These are phyloP conservation scores for Hippocampus barbouri DNA, from an alignment of 2,113 vertebrate species.

Conservation along the genomic window DNA sequence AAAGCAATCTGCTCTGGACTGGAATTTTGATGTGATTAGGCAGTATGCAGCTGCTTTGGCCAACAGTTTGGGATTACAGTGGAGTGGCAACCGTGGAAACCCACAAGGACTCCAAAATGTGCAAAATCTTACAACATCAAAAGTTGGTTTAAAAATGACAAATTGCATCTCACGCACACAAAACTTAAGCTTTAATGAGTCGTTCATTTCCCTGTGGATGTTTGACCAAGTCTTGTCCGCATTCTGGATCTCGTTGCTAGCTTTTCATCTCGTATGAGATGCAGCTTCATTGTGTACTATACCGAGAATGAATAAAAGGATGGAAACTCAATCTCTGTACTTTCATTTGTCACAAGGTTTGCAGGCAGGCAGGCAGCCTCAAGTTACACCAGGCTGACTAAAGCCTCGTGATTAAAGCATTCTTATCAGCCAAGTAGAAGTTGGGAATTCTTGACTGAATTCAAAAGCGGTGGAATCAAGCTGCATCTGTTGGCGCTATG, in stretches of 20 bases:
- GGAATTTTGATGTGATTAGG: conserved; percentile 69
- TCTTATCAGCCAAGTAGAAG: not conserved
- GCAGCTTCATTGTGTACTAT: conserved; percentile 51
- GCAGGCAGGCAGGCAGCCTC: not conserved
- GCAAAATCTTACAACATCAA: not conserved
- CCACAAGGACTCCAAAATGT: conserved; percentile 7
- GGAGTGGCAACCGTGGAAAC: conserved; percentile 21
- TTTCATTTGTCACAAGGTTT: conserved; percentile 5
- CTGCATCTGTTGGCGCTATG: no score
- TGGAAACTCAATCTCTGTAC: conserved; percentile 44
- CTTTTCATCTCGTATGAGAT: conserved; percentile 6
- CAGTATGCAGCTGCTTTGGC: conserved; percentile 50
- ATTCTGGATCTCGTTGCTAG: not conserved
- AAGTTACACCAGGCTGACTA: not conserved
- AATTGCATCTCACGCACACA: not conserved
- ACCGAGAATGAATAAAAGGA: conserved; percentile 60
- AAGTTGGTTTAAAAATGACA: not conserved
- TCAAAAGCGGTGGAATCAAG: no score
- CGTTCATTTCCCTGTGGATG: conserved; percentile 11
- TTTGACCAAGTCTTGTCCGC: not conserved
- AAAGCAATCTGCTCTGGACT: conserved; percentile 60
- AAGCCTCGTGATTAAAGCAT: not conserved
- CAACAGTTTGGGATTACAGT: not conserved
- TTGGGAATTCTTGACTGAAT: not conserved
- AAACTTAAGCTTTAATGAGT: not conserved